A percentile compares a stretch with the other conserved stretches of the same genome.
phyloP scores from a whole-genome alignment of 2,113 vertebrate species.

The Oryzias woworae region DNA sequence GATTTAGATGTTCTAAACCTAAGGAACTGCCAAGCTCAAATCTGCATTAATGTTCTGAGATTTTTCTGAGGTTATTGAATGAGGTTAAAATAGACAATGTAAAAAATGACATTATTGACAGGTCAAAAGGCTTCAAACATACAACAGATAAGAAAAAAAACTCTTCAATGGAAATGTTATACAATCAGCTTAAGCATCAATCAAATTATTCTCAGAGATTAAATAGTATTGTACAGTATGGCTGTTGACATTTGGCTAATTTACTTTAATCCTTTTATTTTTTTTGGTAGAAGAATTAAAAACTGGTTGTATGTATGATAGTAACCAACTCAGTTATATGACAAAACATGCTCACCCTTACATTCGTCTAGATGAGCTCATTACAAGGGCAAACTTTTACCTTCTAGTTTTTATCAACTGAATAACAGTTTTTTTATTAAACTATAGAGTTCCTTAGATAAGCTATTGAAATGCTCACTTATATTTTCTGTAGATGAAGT shows the following conservation, averaged over 20 bases:
- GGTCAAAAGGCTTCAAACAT: conserved; percentile 36
- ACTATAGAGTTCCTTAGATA: too few relatives aligned
- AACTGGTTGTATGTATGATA: neutral
- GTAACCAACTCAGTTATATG: neutral
- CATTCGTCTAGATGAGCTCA: too few relatives aligned
- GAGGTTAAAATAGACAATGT: conserved; percentile 38
- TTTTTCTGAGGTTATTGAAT: conserved; percentile 4
- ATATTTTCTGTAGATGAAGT: neutral
- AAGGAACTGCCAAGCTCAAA: conserved; percentile 27
- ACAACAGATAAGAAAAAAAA: conserved; percentile 26
- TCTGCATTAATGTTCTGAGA: conserved; percentile 42
- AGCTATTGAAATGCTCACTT: too few relatives aligned
- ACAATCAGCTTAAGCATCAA: conserved; percentile 62
- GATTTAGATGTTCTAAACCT: conserved; percentile 12
- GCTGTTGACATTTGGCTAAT: conserved; percentile 19
- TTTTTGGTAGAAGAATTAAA: neutral
- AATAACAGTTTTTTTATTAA: too few relatives aligned
- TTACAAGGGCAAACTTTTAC: too few relatives aligned
- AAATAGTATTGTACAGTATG: conserved; percentile 23
- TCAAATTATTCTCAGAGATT: conserved; percentile 67
- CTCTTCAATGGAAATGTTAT: conserved; percentile 45
- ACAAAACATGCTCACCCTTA: too few relatives aligned
- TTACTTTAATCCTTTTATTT: conserved; percentile 31
- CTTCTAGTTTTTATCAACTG: too few relatives aligned
- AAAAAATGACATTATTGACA: conserved; percentile 29